Base-by-base conservation (phyloP, 2,113 vertebrate species). In the Poecile atricapillus region DNA sequence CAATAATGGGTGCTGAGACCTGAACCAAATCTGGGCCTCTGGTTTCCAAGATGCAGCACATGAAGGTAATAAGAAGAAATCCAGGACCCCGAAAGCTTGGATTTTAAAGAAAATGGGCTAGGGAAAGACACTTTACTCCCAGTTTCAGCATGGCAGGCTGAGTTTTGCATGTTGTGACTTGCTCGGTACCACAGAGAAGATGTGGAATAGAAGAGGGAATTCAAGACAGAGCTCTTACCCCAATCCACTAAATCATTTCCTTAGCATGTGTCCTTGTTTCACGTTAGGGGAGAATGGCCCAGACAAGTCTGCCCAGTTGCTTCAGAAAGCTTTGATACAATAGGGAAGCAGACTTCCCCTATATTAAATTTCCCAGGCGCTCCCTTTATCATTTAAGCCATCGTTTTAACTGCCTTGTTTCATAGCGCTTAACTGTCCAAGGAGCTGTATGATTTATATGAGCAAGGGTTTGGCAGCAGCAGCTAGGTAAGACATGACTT, bases 291-390 rank as follows among this genome's bases (percentile, higher is more conserved):
- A 70, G 65, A 94, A 93, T 96, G 94, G 95, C 95, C 95, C 94
- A 93, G 95, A 95, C 95, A 96, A 92, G 93, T 90, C 93, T 94
- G 73, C 94, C 86, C 86, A 81, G 77, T 96, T 94, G 62, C 83
- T 81, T 96, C 86, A 75, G 79, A 83, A 81, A 96, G 93, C 73
- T 52, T 21, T 87, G 87, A 62, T 94, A 96, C 92, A 97, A 95
- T 92, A 90, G 96, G 67, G 69, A 93, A 94, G 64, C 83, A 95
- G 96, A 94, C 90, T 97, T 96, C 69, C 90, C 90, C 89, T 88
- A 39, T 96, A 97, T 97, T 96, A 92, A 96, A 89, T 97, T 97
- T 97, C 95, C 74, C 88, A 93, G 83, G 85, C n/a, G 9, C 90
- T 93, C 79, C 64, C 83, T 95, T 96, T 95, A 93, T 96, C 92